Evolutionary conservation across 2,888 invertebrate genomes (phyloP), one percentile per base, ranked within the genome.

Genomic region (Pristionchus exspectatus): DNA sequence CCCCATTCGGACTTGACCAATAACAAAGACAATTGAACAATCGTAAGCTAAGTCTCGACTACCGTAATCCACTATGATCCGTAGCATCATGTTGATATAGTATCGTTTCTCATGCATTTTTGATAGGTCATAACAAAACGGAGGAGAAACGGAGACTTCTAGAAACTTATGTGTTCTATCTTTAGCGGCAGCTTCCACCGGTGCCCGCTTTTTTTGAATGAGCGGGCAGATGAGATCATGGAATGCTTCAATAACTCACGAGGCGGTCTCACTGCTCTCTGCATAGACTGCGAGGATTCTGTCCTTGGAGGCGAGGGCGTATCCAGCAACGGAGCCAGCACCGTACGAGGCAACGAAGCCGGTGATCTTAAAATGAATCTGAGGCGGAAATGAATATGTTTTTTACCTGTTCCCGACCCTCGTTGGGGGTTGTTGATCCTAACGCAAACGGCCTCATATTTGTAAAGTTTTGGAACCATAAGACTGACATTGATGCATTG

Each of bases 211-310:
- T 38, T 38, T 38, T 38, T 38, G 38, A 38, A 38, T 38, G 38
- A 38, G 38, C 2, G 38, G n/a, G 3, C 2, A 38, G 5, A 38
- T 3, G 3, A 24, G 14, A 59, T 18, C 44, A 50, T 59, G 10
- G 63, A n/a, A 69, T 69, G 10, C n/a, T 50, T 14, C 7, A 69
- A 14, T 9, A 30, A 74, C 87, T 88, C 4, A 93, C 93, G 89
- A 92, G 59, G 92, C 91, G 83, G 91, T 91, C 56, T 91, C 90
- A 33, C 91, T 91, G 50, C 91, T 91, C 38, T 94, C 94, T 63
- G 93, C 94, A 89, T 94, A 94, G 89, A 93, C 93, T 59, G 93
- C 93, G n/a, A 94, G 92, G 72, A 94, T 89, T 27, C 92, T 91
- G 69, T 92, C 91, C 44, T 91, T 89, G 27, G 92, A 91, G 54